Evolutionary conservation across 2,797 vertebrate genomes (phyloP), one percentile per base, ranked within the genome.

Genomic region (Enteromius unitaeniatus): DNA sequence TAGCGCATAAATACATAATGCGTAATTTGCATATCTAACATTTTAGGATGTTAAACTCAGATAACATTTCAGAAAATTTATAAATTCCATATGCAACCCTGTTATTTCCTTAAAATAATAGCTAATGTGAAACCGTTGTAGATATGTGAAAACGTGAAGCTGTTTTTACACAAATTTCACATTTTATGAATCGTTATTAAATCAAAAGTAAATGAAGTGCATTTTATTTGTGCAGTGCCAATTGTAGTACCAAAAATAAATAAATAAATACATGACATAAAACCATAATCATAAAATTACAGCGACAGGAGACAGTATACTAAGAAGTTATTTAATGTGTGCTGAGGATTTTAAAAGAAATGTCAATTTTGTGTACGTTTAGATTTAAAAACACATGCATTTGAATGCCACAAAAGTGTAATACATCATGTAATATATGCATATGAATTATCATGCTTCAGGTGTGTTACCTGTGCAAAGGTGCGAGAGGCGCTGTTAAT

Each of bases 391-490:
- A n/a, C 21, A 5, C 34, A 47, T 26, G 40, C n/a, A 70, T 26
- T 72, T 26, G 45, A 69, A 69, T 69, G 40, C n/a, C 5, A 45
- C 42, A 47, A 47, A 19, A 19, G 14, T 42, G 37, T 28, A 67
- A 65, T 1, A 19, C 19, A 10, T 67, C 10, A 53, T 21, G 11
- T 53, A 1, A 53, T 74, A 28, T 21, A 51, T 4, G 62, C 23
- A n/a, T 21, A 58, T 58, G 42, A 49, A n/a, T 49, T 28, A 6
- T 51, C 17, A 45, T 42, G 23, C 23, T 78, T 6, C 11, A n/a
- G 21, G n/a, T 53, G 31, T 26, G 69, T 94, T 94, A 97, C 96
- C 95, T 96, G 94, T 93, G 91, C 89, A 93, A 92, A 92, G 84
- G 83, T 92, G 88, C 88, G 91, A 86, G 86, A 75, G 90, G 85